These are phyloP conservation scores for Griposia aprilina DNA, from an alignment of 2,888 invertebrate species.

Conservation along the genomic window DNA sequence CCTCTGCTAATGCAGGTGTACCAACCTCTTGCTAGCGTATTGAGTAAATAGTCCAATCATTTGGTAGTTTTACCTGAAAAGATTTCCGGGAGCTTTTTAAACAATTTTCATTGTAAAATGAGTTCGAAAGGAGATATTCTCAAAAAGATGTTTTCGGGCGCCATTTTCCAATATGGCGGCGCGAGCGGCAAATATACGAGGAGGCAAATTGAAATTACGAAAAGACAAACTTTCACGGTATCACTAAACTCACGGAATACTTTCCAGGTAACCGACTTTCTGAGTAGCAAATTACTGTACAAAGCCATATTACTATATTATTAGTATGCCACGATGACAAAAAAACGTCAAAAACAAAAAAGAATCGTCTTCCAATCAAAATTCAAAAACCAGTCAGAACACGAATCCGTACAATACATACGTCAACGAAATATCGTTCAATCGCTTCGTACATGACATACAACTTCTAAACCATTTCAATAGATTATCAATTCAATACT, in stretches of 20 bases:
- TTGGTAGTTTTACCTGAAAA: not conserved
- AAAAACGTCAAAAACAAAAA: not conserved
- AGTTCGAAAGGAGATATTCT: not conserved
- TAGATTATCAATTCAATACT: conserved; percentile 59
- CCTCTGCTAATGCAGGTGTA: not conserved
- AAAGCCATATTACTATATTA: not conserved
- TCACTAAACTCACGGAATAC: too few species aligned
- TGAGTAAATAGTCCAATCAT: not conserved
- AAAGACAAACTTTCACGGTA: not conserved
- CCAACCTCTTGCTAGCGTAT: not conserved
- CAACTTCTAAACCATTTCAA: conserved; percentile 48
- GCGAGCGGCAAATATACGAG: not conserved
- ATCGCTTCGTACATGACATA: conserved; percentile 6
- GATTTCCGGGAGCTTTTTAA: not conserved
- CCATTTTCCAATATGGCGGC: not conserved
- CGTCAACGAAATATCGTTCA: conserved; percentile 18
- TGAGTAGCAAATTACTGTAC: not conserved
- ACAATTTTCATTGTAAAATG: not conserved
- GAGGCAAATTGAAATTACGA: not conserved
- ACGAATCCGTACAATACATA: not conserved
- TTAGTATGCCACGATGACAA: not conserved
- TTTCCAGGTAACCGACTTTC: not conserved
- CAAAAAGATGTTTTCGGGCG: not conserved
- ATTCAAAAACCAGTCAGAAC: not conserved
- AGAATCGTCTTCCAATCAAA: not conserved